phyloP scores from a whole-genome alignment of 2,888 invertebrate species.

The Drosophila anomalata region DNA sequence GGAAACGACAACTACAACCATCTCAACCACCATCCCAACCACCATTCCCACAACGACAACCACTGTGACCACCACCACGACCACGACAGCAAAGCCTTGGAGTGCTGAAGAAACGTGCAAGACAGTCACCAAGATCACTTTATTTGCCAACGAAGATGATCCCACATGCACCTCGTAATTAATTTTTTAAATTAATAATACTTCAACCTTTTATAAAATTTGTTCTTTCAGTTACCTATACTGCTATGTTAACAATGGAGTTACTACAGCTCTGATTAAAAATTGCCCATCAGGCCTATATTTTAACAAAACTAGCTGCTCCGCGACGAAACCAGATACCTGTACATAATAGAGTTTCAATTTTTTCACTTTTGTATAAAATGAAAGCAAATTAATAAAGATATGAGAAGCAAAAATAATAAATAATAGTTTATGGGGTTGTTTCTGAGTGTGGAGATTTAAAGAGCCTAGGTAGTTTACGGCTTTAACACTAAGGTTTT shows the following conservation, averaged over 20 bases:
- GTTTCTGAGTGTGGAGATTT: not conserved
- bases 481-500: not conserved
- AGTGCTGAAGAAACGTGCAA: constrained; percentile 19
- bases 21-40: not conserved
- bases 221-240: constrained; percentile 6
- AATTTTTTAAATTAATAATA: not conserved
- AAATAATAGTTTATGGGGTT: not conserved
- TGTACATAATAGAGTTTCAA: constrained; percentile 31
- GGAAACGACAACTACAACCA: not conserved
- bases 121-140: not conserved
- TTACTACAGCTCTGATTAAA: not conserved
- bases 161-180: constrained; percentile 24
- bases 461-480: not conserved
- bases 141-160: constrained; percentile 29
- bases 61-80: not conserved
- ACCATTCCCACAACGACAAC: constrained; percentile 1
- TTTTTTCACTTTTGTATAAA: not conserved
- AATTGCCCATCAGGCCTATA: constrained; percentile 14
- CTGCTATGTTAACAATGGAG: constrained; percentile 8
- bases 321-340: constrained; percentile 19
- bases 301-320: constrained; percentile 29
- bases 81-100: constrained; percentile 31
- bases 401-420: not conserved
- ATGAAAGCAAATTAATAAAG: not conserved
- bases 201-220: not conserved